Evolutionary conservation across 2,888 invertebrate genomes (phyloP), one percentile per base, ranked within the genome.

Genomic region (Nemurella pictetii): DNA sequence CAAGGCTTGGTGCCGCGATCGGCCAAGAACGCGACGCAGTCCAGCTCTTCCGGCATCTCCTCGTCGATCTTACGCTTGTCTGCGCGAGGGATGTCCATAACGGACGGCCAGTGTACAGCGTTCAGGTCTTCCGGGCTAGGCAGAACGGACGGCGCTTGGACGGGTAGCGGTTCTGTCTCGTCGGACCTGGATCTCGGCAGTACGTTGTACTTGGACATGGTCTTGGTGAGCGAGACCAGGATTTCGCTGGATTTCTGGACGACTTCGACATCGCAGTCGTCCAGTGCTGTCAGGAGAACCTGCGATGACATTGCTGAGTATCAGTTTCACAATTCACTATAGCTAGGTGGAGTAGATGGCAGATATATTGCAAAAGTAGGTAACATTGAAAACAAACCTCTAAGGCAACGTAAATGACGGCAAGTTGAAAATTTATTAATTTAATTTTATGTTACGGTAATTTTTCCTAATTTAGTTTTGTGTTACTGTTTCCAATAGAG

Each of bases 241-340:
- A 95, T 91, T 26, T 89, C 88, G 0, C 94, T 91, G 0, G 95
- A 92, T 0, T 91, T 90, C 87, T 93, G 94, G 86, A 94, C 92
- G 0, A 96, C 95, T 88, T 94, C 94, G 0, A 95, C 91, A 89
- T 96, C 95, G 84, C 94, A 94, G 86, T 95, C 95, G 83, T 94
- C 94, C 4, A 96, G 89, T 0, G 95, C 92, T 83, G 92, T 92
- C 0, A 95, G 90, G 73, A 96, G 90, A 0, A 95, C 89, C 90
- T 55, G 12, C 55, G 20, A 55, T 55, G 55, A 3, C n/a, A n/a
- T n/a, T n/a, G n/a, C n/a, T n/a, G n/a, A n/a, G n/a, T n/a, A n/a
- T n/a, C n/a, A n/a, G n/a, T n/a, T n/a, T n/a, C n/a, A n/a, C n/a
- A n/a, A n/a, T n/a, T n/a, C n/a, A n/a, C n/a, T n/a, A n/a, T n/a